Evolutionary conservation across 2,113 vertebrate genomes (phyloP).

Genomic region (Bostrychus sinensis): DNA sequence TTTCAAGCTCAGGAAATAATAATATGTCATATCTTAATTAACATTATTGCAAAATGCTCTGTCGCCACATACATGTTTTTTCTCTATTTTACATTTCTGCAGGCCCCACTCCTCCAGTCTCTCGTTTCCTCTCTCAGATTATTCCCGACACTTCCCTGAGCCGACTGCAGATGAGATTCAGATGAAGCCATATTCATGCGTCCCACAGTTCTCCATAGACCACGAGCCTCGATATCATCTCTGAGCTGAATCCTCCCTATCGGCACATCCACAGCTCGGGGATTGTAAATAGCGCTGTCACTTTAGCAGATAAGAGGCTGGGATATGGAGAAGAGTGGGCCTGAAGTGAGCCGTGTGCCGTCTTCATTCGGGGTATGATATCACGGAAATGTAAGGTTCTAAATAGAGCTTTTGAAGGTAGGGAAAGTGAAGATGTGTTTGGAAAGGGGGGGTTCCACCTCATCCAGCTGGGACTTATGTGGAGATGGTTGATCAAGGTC

Average conservation of each 20-base stretch:
- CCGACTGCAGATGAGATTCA: constrained; percentile 55
- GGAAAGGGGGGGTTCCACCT: background rate
- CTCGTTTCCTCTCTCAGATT: constrained; percentile 14
- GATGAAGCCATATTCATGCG: constrained; percentile 59
- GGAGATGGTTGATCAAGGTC: constrained; percentile 65
- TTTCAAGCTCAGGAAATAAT: no score
- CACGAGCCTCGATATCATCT: constrained; percentile 63
- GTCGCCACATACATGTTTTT: no score
- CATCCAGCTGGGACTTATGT: constrained; percentile 34
- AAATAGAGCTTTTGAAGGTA: constrained; percentile 31
- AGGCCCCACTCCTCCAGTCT: constrained; percentile 20
- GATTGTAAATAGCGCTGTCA: constrained; percentile 75
- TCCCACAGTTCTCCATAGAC: constrained; percentile 48
- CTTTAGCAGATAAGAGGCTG: constrained; percentile 63
- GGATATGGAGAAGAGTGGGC: constrained; percentile 59
- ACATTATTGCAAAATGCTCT: no score
- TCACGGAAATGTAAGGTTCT: constrained; percentile 56
- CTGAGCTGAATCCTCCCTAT: constrained; percentile 50
- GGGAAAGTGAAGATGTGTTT: constrained; percentile 19
- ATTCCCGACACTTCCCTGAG: constrained; percentile 32
- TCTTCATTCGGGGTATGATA: constrained; percentile 50
- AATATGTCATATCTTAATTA: no score
- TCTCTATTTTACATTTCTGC: constrained; percentile 11
- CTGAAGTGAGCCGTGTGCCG: constrained; percentile 58
- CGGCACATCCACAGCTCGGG: constrained; percentile 56